A percentile compares a stretch with the other conserved stretches of the same genome.
Conservation (phyloP, 2,113 vertebrate genomes). For the Calidris pygmaea region DNA sequence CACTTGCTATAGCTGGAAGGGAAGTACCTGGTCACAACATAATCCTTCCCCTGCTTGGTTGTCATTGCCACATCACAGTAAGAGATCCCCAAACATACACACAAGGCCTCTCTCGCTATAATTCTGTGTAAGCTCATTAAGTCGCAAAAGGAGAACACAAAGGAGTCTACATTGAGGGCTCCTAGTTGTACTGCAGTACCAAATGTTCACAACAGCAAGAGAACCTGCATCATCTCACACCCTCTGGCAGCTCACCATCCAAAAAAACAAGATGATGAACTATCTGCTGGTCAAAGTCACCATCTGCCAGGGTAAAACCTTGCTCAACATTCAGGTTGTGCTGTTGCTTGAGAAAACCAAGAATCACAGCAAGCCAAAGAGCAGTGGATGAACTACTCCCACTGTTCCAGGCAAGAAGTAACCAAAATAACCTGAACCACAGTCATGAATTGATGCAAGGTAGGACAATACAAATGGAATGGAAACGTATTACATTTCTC, state of each 20-base stretch:
- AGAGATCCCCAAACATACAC: neutral
- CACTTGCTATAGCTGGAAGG: neutral
- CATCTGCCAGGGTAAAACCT: neutral
- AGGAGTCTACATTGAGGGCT: neutral
- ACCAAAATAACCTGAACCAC: neutral
- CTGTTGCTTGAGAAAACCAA: neutral
- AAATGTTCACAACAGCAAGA: neutral
- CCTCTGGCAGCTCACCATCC: neutral
- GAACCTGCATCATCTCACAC: neutral
- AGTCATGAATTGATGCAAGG: neutral
- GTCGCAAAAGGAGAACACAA: neutral
- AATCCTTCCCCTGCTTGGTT: neutral
- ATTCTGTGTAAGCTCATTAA: neutral
- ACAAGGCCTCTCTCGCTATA: neutral
- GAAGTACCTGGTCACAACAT: neutral
- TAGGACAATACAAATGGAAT: neutral
- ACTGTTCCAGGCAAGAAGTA: neutral
- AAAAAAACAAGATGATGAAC: neutral
- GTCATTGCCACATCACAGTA: neutral
- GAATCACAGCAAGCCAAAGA: neutral
- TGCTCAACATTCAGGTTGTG: neutral
- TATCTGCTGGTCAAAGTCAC: neutral
- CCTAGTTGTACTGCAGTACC: neutral
- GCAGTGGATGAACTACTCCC: neutral
- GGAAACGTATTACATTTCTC: neutral